These are phyloP conservation scores for Scaptomyza caliginosa DNA, from an alignment of 2,888 invertebrate species.

Conservation along the genomic window DNA sequence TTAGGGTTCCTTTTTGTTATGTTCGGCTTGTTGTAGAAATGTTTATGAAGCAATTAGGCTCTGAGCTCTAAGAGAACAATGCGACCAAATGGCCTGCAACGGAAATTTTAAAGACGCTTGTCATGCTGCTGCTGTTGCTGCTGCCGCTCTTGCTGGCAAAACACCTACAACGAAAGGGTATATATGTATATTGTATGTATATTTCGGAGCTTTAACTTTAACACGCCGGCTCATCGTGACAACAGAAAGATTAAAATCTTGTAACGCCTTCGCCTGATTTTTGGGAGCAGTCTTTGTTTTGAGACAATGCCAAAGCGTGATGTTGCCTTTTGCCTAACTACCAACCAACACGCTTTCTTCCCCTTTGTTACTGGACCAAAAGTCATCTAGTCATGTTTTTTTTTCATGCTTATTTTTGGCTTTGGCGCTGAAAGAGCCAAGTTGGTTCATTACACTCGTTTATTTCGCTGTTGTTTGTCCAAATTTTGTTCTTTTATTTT, in stretches of 20 bases:
- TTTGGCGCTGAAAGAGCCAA: neutral
- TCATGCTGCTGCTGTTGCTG: conserved; percentile 22
- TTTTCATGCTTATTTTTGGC: neutral
- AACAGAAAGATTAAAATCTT: conserved; percentile 71
- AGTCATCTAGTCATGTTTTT: conserved; percentile 50
- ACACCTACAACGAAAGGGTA: conserved; percentile 52
- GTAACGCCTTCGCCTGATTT: conserved; percentile 71
- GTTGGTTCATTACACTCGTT: conserved; percentile 32
- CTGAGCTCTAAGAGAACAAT: conserved; percentile 69
- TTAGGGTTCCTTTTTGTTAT: conserved; percentile 58
- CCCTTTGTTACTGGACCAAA: neutral
- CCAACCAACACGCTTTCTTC: conserved; percentile 7
- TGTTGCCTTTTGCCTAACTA: conserved; percentile 27
- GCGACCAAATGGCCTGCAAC: conserved; percentile 71
- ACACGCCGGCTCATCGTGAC: conserved; percentile 70
- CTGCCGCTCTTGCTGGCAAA: conserved; percentile 16
- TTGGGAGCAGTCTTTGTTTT: conserved; percentile 46
- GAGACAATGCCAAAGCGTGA: conserved; percentile 31
- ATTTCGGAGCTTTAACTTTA: conserved; percentile 56
- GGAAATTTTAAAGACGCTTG: conserved; percentile 66
- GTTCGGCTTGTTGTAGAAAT: conserved; percentile 68
- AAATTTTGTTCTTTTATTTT: neutral
- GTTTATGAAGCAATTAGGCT: conserved; percentile 82
- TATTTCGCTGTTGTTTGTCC: neutral
- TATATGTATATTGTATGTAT: no score